Conservation (phyloP, 2,113 vertebrate genomes). For the Elephantulus edwardii region DNA sequence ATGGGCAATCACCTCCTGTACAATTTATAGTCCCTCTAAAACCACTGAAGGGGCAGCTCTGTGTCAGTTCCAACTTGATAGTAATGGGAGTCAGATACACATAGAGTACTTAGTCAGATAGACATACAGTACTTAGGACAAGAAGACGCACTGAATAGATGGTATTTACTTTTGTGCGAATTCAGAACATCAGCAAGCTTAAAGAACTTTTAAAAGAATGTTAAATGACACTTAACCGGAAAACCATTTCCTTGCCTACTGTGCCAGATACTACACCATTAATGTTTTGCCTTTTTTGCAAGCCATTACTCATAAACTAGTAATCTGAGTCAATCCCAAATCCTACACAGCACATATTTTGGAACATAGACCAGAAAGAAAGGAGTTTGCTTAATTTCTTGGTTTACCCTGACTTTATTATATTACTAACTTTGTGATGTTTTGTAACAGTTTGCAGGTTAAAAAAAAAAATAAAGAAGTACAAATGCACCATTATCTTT, state of each 20-base stretch:
- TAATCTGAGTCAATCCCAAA: background rate
- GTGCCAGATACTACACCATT: background rate
- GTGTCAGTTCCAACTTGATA: too few species aligned
- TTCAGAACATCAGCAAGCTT: background rate
- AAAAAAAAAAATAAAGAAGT: background rate
- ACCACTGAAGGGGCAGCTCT: too few species aligned
- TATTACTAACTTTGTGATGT: background rate
- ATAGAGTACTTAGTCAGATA: constrained; percentile 5
- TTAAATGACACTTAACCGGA: constrained; percentile 21
- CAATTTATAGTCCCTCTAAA: too few species aligned
- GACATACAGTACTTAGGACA: background rate
- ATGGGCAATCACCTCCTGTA: too few species aligned
- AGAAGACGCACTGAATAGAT: background rate
- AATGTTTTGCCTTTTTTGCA: background rate
- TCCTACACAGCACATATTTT: background rate
- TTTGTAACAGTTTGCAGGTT: background rate
- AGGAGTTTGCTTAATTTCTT: too few species aligned
- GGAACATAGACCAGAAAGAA: background rate
- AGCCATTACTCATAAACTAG: background rate
- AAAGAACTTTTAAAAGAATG: background rate
- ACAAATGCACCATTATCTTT: background rate
- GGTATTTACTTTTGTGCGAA: background rate
- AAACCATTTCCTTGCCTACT: background rate
- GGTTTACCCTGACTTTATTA: background rate
- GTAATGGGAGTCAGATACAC: too few species aligned